Conservation (phyloP, 2,113 vertebrate species). For the Dicentrarchus labrax region DNA sequence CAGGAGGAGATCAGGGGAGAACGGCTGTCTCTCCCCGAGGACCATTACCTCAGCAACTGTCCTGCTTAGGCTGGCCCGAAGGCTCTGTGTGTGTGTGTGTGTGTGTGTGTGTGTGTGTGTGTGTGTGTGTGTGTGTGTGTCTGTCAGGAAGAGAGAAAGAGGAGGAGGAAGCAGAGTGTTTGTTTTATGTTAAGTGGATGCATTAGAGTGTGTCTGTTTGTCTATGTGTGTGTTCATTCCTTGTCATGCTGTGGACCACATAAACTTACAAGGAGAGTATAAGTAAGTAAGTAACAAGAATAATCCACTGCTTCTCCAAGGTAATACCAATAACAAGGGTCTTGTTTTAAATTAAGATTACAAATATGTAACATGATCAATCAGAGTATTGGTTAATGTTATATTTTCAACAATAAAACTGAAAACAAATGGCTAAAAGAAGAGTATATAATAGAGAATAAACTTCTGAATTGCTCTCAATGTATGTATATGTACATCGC, state of each 20-base stretch:
- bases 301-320: background rate
- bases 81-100: slow-evolving; percentile 3
- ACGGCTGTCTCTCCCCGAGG: slow-evolving; percentile 49
- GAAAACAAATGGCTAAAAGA: background rate
- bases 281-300: background rate
- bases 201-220: slow-evolving; percentile 33
- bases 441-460: background rate
- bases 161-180: slow-evolving; percentile 47
- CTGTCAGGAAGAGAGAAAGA: slow-evolving; percentile 41
- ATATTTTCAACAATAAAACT: background rate
- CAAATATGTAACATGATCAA: background rate
- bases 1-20: slow-evolving; percentile 67
- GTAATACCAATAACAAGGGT: too few species aligned
- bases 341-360: background rate
- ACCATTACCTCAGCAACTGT: slow-evolving; percentile 70
- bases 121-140: slow-evolving; percentile 7
- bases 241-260: background rate
- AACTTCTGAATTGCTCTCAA: background rate
- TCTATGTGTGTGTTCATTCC: background rate
- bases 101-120: slow-evolving; percentile 18
- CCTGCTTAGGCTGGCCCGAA: slow-evolving; percentile 39
- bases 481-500: background rate
- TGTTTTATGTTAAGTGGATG: slow-evolving; percentile 55
- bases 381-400: background rate
- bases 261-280: background rate